Evolutionary conservation across 2,888 invertebrate species (phyloP), one percentile per base, ranked within the genome.

Genomic region (Drosophila maculinotata): DNA sequence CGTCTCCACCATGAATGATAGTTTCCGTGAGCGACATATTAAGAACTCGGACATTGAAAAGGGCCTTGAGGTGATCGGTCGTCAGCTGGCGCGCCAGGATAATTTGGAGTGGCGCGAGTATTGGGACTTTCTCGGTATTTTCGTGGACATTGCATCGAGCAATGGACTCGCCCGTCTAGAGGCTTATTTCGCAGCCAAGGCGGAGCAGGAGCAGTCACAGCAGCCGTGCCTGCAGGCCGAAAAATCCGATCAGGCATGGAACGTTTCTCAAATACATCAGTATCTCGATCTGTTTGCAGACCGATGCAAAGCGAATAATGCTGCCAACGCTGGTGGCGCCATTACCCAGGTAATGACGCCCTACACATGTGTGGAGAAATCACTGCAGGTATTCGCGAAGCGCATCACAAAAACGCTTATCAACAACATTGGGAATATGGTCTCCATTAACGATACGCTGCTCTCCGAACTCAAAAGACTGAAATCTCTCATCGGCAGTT

Each of bases 61-160:
- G 89, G 98, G 98, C 0, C 92, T 98, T n/a, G 98, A 98, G 91
- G 92, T 95, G 77, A 94, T 97, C 36, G 98, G 97, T 68, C 93
- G 96, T 92, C 95, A 91, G 52, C 53, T 91, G 69, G 96, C 97
- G 0, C 93, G 94, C 69, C 93, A 95, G 90, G 93, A 94, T 90
- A 93, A 95, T 52, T 93, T 97, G 0, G 93, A 94, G 8, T 98
- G 98, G 98, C 95, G 94, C 66, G 98, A 99, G 88, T 97, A 97
- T 91, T 99, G 98, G 98, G 95, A 95, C 5, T 98, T 98, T 90
- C 92, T 98, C 10, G 95, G 95, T 76, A 93, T 94, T 1, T 97
- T 96, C 90, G 93, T 95, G 0, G 96, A 99, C 90, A 92, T 99
- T 5, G 92, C 95, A 0, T 93, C 95, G 0, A 89, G 92, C 0